Percentiles rank a stretch among this genome's conserved stretches.
phyloP scores from a whole-genome alignment of 1,140 invertebrate genomes.

The Chelonus insularis region DNA sequence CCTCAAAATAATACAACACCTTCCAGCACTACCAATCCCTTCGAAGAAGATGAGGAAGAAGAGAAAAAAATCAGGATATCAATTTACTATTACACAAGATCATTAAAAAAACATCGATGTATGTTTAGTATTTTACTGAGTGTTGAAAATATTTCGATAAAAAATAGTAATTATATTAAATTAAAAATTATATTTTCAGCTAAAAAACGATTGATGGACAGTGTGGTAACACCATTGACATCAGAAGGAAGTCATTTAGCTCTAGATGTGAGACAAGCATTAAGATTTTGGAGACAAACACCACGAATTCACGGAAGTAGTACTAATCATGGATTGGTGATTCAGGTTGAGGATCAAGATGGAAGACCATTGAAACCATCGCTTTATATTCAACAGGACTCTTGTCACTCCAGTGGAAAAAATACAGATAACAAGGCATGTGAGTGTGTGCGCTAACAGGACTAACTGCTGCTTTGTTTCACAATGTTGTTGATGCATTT shows the following conservation, averaged over 20 bases:
- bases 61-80: slow-evolving; percentile 66
- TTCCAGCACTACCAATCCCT: slow-evolving; percentile 22
- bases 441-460: slow-evolving; percentile 61
- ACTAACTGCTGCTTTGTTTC: slow-evolving; percentile 49
- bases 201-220: slow-evolving; percentile 63
- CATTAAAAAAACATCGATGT: slow-evolving; percentile 64
- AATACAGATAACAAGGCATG: slow-evolving; percentile 58
- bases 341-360: slow-evolving; percentile 68
- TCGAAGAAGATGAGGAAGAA: slow-evolving; percentile 50
- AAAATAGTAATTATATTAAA: not conserved
- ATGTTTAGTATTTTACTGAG: slow-evolving; percentile 30
- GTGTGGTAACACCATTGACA: slow-evolving; percentile 58
- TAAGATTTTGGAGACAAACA: slow-evolving; percentile 48
- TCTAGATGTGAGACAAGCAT: slow-evolving; percentile 47
- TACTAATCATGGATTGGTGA: slow-evolving; percentile 63
- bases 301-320: slow-evolving; percentile 44
- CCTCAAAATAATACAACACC: slow-evolving; percentile 52
- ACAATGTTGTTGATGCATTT: slow-evolving; percentile 29
- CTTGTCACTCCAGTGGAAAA: slow-evolving; percentile 46
- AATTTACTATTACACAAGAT: slow-evolving; percentile 65
- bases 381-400: slow-evolving; percentile 60
- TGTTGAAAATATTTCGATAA: too few species aligned
- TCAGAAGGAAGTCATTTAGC: slow-evolving; percentile 47
- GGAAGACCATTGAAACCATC: slow-evolving; percentile 60
- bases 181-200: slow-evolving; percentile 49